phyloP scores from a whole-genome alignment of 2,113 vertebrate species.

The Colinus virginianus region DNA sequence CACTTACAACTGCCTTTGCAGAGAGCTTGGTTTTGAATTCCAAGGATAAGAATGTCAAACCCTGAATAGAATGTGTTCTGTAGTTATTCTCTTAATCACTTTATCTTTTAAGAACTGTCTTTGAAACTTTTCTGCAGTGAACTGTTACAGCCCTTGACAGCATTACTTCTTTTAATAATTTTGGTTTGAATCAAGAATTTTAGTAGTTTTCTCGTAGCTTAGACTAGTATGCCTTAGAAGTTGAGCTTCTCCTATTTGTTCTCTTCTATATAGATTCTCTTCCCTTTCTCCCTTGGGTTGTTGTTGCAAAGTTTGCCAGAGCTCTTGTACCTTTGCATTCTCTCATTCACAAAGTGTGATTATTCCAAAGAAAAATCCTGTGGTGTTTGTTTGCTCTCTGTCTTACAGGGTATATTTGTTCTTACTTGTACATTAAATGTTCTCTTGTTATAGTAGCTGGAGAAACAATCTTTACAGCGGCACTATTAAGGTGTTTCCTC shows the following conservation, averaged over 20 bases:
- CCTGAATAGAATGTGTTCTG: not conserved
- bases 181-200: not conserved
- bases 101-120: not conserved
- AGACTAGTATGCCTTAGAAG: not conserved
- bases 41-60: not conserved
- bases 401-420: not conserved
- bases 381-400: not conserved
- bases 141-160: not conserved
- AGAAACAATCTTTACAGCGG: not conserved
- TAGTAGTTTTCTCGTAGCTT: not conserved
- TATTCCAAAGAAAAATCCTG: not conserved
- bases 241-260: not conserved
- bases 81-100: not conserved
- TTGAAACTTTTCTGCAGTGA: not conserved
- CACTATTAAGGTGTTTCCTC: not conserved
- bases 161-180: not conserved
- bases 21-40: not conserved
- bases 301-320: not conserved
- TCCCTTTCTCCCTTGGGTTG: not conserved
- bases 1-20: not conserved
- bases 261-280: not conserved
- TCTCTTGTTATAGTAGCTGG: not conserved
- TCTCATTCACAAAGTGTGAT: not conserved
- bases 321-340: not conserved
- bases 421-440: not conserved